Percentiles rank a stretch among this genome's conserved stretches.
Evolutionary conservation across 1,140 invertebrate genomes (phyloP).

Genomic region (Myzus persicae): DNA sequence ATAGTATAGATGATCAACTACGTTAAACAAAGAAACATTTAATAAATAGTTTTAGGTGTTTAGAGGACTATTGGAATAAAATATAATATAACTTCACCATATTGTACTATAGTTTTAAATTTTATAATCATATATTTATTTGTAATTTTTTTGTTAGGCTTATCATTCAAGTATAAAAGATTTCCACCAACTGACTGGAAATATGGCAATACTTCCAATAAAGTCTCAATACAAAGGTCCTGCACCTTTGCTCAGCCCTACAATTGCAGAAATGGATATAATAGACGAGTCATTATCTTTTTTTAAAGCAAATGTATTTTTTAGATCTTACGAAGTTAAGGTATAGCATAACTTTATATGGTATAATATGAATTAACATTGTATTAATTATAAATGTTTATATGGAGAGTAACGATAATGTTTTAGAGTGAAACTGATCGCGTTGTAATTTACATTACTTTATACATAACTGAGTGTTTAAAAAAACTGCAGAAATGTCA

Average conservation of each 20-base stretch:
- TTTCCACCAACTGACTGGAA: slow-evolving; percentile 80
- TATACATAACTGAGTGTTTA: slow-evolving; percentile 99
- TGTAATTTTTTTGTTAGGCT: slow-evolving; percentile 66
- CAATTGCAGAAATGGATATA: slow-evolving; percentile 80
- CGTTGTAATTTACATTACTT: slow-evolving; percentile 95
- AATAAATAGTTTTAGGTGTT: background rate
- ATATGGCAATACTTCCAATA: slow-evolving; percentile 90
- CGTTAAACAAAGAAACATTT: too few relatives aligned
- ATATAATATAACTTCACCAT: background rate
- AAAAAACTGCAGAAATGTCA: slow-evolving; percentile 93
- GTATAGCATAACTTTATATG: slow-evolving; percentile 65
- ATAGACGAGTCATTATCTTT: slow-evolving; percentile 97
- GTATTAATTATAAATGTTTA: background rate
- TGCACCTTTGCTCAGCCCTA: slow-evolving; percentile 70
- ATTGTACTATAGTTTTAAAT: background rate
- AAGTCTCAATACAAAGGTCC: slow-evolving; percentile 88
- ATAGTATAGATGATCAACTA: background rate
- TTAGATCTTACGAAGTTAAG: slow-evolving; percentile 98
- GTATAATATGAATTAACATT: background rate
- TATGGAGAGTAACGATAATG: slow-evolving; percentile 58
- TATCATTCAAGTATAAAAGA: slow-evolving; percentile 92
- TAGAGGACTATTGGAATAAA: background rate
- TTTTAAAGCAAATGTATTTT: slow-evolving; percentile 99
- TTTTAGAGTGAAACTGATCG: slow-evolving; percentile 90
- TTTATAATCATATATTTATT: background rate